A percentile compares a stretch with the other conserved stretches of the same genome.
phyloP scores from a whole-genome alignment of 2,113 vertebrate genomes.

The Ammodytes marinus region DNA sequence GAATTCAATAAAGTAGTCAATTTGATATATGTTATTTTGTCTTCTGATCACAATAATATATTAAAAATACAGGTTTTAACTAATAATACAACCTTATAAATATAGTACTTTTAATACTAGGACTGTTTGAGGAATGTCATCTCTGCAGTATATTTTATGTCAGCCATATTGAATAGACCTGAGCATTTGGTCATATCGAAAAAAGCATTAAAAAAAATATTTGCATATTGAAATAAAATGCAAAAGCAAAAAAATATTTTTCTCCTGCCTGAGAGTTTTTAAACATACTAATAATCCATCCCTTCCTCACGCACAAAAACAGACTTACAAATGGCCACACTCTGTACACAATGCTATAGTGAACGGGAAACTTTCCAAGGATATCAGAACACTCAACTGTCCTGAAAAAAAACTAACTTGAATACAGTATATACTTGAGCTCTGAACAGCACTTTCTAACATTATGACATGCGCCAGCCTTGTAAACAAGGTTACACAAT shows the following conservation, averaged over 20 bases:
- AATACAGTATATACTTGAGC: not conserved
- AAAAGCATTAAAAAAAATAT: not conserved
- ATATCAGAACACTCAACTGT: constrained; percentile 40
- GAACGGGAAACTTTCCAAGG: constrained; percentile 47
- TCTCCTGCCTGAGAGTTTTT: not conserved
- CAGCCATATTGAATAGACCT: not conserved
- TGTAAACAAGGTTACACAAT: constrained; percentile 55
- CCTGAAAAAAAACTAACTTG: constrained; percentile 13
- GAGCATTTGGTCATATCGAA: not conserved
- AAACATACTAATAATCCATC: not conserved
- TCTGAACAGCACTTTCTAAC: constrained; percentile 28
- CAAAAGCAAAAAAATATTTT: not conserved
- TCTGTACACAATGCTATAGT: constrained; percentile 9
- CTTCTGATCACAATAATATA: not conserved
- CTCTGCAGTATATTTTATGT: not conserved
- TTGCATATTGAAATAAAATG: constrained; percentile 7
- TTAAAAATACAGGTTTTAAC: not conserved
- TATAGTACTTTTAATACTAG: not conserved
- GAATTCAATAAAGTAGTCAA: not conserved
- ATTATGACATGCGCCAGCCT: constrained; percentile 44
- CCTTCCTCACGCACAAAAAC: constrained; percentile 1
- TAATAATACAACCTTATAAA: not conserved
- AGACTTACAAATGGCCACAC: not conserved
- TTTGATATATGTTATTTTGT: not conserved
- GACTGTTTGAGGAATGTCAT: not conserved